Evolutionary conservation across 1,140 invertebrate genomes (phyloP).

Genomic region (Drosophila rufa): DNA sequence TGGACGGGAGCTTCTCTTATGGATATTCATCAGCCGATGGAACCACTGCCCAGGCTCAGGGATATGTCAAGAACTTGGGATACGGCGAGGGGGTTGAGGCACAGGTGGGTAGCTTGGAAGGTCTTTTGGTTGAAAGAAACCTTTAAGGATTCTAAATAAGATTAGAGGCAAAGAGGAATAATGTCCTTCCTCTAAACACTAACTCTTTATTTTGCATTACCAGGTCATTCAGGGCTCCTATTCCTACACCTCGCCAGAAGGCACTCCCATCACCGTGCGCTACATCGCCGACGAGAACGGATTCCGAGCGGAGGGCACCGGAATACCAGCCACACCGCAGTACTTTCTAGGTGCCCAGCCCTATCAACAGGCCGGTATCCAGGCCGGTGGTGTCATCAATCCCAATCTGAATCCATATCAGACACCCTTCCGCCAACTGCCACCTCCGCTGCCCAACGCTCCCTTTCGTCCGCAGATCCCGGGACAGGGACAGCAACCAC

Average conservation of each 20-base stretch:
- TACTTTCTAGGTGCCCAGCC: slow-evolving; percentile 86
- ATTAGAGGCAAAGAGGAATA: no score
- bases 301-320: slow-evolving; percentile 86
- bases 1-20: slow-evolving; percentile 86
- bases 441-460: slow-evolving; percentile 35
- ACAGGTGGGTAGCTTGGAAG: slow-evolving; percentile 53
- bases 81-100: slow-evolving; percentile 86
- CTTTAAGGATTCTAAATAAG: neutral
- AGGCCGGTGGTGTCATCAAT: slow-evolving; percentile 54
- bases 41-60: slow-evolving; percentile 87
- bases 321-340: slow-evolving; percentile 88
- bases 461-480: slow-evolving; percentile 50
- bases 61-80: slow-evolving; percentile 87
- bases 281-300: slow-evolving; percentile 88
- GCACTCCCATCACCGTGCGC: slow-evolving; percentile 86
- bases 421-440: slow-evolving; percentile 70
- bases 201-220: no score
- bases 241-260: slow-evolving; percentile 87
- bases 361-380: slow-evolving; percentile 70
- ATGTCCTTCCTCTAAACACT: no score
- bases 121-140: neutral
- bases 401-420: slow-evolving; percentile 82
- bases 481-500: slow-evolving; percentile 65
- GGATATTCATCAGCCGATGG: slow-evolving; percentile 88
- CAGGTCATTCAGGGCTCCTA: slow-evolving; percentile 86